These are phyloP conservation scores for Mustela nigripes DNA, from an alignment of 2,113 vertebrate species.

Conservation along the genomic window DNA sequence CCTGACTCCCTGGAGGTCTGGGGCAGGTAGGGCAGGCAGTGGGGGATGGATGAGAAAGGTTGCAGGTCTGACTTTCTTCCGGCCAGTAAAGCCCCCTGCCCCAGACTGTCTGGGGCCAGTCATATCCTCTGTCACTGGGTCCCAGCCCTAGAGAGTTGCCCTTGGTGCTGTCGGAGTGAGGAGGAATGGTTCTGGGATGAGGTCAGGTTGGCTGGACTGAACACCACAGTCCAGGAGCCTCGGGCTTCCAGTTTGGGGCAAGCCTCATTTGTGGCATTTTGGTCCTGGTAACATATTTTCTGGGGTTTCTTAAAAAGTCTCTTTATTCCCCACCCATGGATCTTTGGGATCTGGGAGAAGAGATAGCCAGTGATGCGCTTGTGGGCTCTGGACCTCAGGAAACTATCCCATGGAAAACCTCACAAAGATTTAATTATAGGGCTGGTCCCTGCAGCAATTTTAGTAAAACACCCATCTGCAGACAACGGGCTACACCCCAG, in stretches of 20 bases:
- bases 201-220: neutral
- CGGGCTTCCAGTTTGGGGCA: neutral
- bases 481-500: neutral
- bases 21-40: fast-evolving
- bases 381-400: neutral
- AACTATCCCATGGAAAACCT: neutral
- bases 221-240: neutral
- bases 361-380: neutral
- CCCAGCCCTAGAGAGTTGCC: neutral
- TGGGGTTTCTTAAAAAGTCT: neutral
- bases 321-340: neutral
- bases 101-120: neutral
- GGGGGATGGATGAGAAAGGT: neutral
- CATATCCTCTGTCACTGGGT: neutral
- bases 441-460: neutral
- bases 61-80: neutral
- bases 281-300: neutral
- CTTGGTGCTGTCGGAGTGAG: neutral
- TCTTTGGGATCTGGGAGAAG: neutral
- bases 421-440: neutral
- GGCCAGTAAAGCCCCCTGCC: neutral
- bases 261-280: neutral
- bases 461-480: neutral
- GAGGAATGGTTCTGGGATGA: neutral
- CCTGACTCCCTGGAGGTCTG: neutral